phyloP scores from a whole-genome alignment of 1,140 invertebrate species.

The Drosophila repletoides region DNA sequence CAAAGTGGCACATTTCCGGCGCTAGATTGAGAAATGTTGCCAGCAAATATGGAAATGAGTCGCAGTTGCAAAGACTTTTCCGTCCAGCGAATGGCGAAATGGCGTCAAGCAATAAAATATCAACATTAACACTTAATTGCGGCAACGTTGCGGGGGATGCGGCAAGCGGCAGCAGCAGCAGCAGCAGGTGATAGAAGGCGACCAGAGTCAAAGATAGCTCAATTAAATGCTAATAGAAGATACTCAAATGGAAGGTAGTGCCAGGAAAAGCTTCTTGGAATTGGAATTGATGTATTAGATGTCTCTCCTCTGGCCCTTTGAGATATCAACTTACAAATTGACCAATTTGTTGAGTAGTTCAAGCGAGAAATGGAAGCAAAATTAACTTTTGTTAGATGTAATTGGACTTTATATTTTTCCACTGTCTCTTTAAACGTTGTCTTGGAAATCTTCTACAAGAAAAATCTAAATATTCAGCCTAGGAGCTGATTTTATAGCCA shows the following conservation, averaged over 20 bases:
- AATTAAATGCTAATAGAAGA: constrained; percentile 45
- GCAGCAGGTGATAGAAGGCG: neutral
- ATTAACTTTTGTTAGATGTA: neutral
- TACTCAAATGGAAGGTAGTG: neutral
- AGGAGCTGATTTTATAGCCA: too few species aligned
- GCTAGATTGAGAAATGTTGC: constrained; percentile 17
- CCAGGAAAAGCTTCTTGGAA: neutral
- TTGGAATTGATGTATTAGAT: constrained; percentile 20
- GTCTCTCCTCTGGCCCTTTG: neutral
- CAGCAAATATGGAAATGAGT: constrained; percentile 24
- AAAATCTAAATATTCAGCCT: too few species aligned
- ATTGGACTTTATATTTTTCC: neutral
- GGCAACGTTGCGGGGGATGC: neutral
- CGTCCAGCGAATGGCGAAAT: too few species aligned
- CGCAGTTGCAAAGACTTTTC: constrained; percentile 1
- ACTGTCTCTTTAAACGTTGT: neutral
- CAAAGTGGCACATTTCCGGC: constrained; percentile 28
- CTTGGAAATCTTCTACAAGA: neutral
- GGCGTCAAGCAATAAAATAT: constrained; percentile 22
- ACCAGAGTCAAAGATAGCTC: constrained; percentile 12
- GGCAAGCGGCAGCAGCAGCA: too few species aligned
- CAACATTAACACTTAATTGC: constrained; percentile 40
- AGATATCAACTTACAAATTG: constrained; percentile 28
- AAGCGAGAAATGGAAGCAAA: neutral
- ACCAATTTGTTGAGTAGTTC: constrained; percentile 7